phyloP scores from a whole-genome alignment of 2,888 invertebrate species.

The Cheilosia vernalis region DNA sequence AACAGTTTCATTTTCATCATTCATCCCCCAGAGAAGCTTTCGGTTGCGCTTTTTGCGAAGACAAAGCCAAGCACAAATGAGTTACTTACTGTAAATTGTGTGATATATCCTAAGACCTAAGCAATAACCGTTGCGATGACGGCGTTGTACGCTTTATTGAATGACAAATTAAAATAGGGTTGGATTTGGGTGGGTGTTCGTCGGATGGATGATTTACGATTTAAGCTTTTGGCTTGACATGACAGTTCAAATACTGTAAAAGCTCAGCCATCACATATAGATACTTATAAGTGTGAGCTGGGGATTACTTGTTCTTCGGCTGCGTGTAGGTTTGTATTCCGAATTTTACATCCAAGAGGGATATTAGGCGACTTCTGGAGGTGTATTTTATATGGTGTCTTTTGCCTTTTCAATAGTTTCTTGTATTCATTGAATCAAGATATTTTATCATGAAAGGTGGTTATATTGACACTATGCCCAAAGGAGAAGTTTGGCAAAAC shows the following conservation, averaged over 20 bases:
- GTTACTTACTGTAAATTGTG: not conserved
- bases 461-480: not conserved
- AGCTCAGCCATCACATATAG: not conserved
- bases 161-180: slow-evolving; percentile 3
- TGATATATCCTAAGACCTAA: too few species aligned
- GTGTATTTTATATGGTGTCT: not conserved
- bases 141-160: not conserved
- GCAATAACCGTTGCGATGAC: slow-evolving; percentile 1
- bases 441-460: not conserved
- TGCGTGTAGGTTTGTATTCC: not conserved
- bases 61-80: slow-evolving; percentile 1
- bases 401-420: not conserved
- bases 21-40: slow-evolving; percentile 34
- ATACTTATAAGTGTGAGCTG: not conserved
- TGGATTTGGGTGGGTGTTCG: not conserved
- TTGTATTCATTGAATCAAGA: not conserved
- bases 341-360: not conserved
- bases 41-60: slow-evolving; percentile 12
- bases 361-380: not conserved
- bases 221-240: not conserved
- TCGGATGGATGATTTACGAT: not conserved
- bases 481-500: too few species aligned
- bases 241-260: not conserved
- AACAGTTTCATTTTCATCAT: not conserved
- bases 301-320: not conserved